Base-by-base conservation (phyloP, 1,140 invertebrate genomes). In the Bombus breviceps region DNA sequence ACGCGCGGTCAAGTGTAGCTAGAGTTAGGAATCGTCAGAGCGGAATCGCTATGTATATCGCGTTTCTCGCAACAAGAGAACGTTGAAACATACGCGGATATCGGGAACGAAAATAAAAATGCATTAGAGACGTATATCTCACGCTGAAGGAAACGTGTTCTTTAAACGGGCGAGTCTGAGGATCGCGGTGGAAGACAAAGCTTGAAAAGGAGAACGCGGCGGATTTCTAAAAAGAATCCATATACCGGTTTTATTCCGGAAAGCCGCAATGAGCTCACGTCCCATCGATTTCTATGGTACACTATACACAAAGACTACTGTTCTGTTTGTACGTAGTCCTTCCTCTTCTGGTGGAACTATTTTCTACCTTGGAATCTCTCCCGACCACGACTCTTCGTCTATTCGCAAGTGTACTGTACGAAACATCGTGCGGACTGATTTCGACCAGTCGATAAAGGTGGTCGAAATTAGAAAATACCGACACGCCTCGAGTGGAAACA, bases 401-500 rank as follows among this genome's bases (percentile, higher is more conserved):
- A 25, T 57, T 37, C 34, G 43, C 43, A 39, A 34, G 43, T 68
- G 78, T 39, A 22, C 53, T 57, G 59, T 79, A 78, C 15, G 15
- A 15, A 47, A n/a, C 41, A 69, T 34, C 25, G 25, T 13, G 25
- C n/a, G 57, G 41, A 75, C 78, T 62, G 84, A 90, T 91, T 84
- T 85, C 78, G 57, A 77, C 62, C 62, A 78, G 81, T 81, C 81
- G 83, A 90, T 87, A 47, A 6, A 53, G 78, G 57, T 82, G 78
- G 43, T 76, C 81, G 87, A 91, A 91, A 91, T 90, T 91, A 90
- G 89, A 90, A 91, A 91, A 91, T 91, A 47, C 89, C 89, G 69
- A 84, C 90, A 91, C 89, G 90, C 87, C 68, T 68, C 69, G 66
- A 68, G 71, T 79, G 75, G 85, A 90, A 88, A 90, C 90, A 91